phyloP scores from a whole-genome alignment of 2,797 vertebrate species.

The Chiroxiphia lanceolata region DNA sequence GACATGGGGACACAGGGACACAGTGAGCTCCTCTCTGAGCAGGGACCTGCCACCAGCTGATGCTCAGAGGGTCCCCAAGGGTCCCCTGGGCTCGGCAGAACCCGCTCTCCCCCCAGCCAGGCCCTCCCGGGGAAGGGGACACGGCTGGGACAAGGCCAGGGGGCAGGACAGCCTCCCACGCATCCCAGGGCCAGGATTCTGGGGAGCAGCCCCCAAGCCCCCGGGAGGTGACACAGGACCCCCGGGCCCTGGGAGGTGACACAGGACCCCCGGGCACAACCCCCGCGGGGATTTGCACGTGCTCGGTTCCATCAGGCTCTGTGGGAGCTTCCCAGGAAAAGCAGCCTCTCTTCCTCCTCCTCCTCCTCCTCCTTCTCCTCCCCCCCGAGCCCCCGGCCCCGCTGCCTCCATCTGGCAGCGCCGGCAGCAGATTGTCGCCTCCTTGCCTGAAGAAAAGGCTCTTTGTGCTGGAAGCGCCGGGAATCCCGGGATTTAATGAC shows the following conservation, averaged over 20 bases:
- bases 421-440: background rate
- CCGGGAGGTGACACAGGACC: background rate
- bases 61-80: background rate
- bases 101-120: background rate
- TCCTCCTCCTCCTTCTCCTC: background rate
- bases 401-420: background rate
- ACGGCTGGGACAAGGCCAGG: background rate
- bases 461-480: background rate
- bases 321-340: background rate
- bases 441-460: background rate
- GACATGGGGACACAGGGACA: background rate
- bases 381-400: background rate
- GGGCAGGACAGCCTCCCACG: background rate
- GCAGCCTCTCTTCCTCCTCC: background rate
- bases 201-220: background rate
- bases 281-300: accelerated
- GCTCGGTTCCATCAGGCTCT: too few species aligned
- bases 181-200: background rate
- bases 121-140: background rate
- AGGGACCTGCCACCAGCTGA: background rate
- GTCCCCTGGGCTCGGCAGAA: background rate
- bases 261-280: background rate
- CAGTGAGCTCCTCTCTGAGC: background rate
- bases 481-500: background rate
- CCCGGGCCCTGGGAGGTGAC: background rate